Conservation (phyloP, 2,888 invertebrate genomes). For the Blomia tropicalis region DNA sequence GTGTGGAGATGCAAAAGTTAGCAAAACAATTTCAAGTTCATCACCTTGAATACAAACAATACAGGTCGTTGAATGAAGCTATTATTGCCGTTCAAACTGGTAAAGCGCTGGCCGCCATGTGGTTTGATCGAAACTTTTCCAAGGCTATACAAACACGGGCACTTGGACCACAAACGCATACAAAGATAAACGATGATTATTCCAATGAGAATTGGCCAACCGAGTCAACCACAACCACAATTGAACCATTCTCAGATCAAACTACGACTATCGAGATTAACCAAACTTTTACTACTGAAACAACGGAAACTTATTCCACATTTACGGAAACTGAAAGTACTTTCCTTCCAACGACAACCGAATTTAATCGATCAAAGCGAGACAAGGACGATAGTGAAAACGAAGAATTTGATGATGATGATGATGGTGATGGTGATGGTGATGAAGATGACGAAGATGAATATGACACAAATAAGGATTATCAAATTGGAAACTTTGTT, state of each 20-base stretch:
- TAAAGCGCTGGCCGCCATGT: background rate
- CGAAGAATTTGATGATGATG: background rate
- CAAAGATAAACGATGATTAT: no score
- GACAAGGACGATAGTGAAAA: background rate
- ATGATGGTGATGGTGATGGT: background rate
- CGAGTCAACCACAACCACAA: background rate
- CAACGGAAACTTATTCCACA: background rate
- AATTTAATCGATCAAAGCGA: background rate
- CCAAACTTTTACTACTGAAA: background rate
- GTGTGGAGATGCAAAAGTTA: background rate
- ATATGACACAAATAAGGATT: background rate
- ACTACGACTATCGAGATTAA: background rate
- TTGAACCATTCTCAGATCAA: no score
- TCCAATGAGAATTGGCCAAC: background rate
- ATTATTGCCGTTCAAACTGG: background rate
- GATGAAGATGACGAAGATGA: constrained; percentile 2
- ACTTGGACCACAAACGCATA: background rate
- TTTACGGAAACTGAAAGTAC: background rate
- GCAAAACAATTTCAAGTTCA: constrained; percentile 10
- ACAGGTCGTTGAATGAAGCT: background rate
- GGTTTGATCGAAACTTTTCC: background rate
- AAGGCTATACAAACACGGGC: background rate
- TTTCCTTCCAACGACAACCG: background rate
- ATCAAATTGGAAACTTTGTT: constrained; percentile 1
- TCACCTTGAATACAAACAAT: background rate